Evolutionary conservation across 2,797 vertebrate species (phyloP).

Genomic region (Phrynocephalus vlangalii): DNA sequence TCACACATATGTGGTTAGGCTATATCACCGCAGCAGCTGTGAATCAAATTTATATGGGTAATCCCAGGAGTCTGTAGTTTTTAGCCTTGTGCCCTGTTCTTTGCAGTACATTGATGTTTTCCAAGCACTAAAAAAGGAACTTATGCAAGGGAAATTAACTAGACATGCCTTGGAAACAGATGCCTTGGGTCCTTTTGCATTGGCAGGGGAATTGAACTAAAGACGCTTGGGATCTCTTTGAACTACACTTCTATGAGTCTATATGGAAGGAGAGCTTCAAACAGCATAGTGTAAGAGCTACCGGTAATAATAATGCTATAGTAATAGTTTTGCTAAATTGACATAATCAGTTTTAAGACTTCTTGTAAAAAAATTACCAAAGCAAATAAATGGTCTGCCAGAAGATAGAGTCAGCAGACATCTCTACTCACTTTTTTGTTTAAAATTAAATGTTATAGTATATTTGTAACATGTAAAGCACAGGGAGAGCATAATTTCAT

Average conservation of each 20-base stretch:
- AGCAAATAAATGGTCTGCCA: neutral
- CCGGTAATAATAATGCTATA: constrained; percentile 9
- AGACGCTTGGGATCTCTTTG: too few species aligned
- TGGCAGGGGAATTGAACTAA: too few species aligned
- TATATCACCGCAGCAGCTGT: constrained; percentile 24
- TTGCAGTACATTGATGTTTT: constrained; percentile 27
- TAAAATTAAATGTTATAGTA: neutral
- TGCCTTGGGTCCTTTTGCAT: too few species aligned
- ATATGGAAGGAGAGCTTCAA: neutral
- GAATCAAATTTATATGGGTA: neutral
- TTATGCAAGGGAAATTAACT: constrained; percentile 15
- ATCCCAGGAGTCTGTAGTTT: constrained; percentile 29
- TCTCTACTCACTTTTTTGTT: neutral
- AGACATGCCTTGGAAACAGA: neutral
- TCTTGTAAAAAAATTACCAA: neutral
- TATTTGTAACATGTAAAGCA: neutral
- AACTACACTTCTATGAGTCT: too few species aligned
- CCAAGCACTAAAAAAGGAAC: neutral
- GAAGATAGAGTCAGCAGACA: neutral
- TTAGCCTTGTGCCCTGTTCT: neutral
- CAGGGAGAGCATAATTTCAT: neutral
- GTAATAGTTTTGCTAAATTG: constrained; percentile 25
- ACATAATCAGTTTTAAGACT: neutral
- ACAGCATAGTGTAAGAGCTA: neutral
- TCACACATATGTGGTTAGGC: constrained; percentile 1